Percentiles rank a stretch among this genome's conserved stretches.
These are phyloP conservation scores for Cabera pusaria DNA, from an alignment of 2,888 invertebrate genomes.

Conservation along the genomic window DNA sequence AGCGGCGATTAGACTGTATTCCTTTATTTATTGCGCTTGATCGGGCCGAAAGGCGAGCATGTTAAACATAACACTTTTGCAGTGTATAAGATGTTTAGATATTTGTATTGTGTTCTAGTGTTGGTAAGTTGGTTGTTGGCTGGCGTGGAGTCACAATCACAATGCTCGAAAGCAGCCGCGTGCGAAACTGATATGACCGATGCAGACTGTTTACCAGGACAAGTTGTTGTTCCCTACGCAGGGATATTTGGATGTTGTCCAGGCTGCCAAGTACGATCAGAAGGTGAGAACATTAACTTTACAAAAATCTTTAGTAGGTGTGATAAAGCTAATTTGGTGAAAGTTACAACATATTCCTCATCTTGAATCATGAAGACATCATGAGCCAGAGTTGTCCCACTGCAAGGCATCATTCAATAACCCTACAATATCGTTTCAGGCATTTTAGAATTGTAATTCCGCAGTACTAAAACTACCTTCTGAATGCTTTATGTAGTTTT, in stretches of 20 bases:
- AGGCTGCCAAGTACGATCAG: constrained; percentile 49
- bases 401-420: no score
- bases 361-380: no score
- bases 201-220: constrained; percentile 47
- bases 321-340: no score
- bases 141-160: constrained; percentile 44
- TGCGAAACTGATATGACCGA: constrained; percentile 64
- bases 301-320: no score
- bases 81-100: no score
- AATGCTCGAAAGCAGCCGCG: constrained; percentile 55
- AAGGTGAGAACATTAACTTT: constrained; percentile 33
- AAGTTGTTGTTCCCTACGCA: constrained; percentile 48
- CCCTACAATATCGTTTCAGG: no score
- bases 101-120: constrained; percentile 28
- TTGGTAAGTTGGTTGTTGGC: constrained; percentile 25
- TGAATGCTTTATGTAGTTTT: no score
- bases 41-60: constrained; percentile 30
- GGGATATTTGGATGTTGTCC: constrained; percentile 71
- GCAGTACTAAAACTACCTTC: no score
- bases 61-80: no score
- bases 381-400: no score
- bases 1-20: constrained; percentile 32
- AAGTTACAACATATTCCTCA: no score
- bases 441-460: no score
- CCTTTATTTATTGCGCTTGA: constrained; percentile 40